Conservation (phyloP, 1,140 invertebrate genomes). For the Heterodera schachtii region DNA sequence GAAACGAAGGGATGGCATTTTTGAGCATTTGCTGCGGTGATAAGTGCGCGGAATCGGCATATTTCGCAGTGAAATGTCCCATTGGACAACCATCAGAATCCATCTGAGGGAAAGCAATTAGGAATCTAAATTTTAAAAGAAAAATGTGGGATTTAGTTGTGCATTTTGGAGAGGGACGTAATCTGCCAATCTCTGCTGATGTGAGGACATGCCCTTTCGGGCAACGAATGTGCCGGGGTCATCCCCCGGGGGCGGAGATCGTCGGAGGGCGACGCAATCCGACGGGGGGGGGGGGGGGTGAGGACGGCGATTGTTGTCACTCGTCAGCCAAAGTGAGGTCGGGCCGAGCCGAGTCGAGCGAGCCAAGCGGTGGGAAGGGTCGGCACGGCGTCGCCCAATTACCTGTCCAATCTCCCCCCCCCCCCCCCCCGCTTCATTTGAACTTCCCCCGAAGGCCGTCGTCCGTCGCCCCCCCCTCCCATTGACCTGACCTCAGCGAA, state of each 20-base stretch:
- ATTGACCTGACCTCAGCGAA: constrained; percentile 17
- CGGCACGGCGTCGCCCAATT: not conserved
- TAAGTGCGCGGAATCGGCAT: not conserved
- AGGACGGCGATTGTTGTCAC: not conserved
- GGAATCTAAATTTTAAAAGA: not conserved
- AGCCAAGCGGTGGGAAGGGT: not conserved
- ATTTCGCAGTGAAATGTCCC: not conserved
- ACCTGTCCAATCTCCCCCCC: not conserved
- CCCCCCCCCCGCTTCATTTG: not conserved
- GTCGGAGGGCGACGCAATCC: not conserved
- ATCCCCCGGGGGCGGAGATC: too few species aligned
- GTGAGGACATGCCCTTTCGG: constrained; percentile 14
- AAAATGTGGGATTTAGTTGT: not conserved
- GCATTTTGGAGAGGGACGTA: not conserved
- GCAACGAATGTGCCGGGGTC: not conserved
- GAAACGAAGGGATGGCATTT: not conserved
- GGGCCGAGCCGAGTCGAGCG: not conserved
- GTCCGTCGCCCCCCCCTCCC: not conserved
- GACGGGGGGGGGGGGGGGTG: not conserved
- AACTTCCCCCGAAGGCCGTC: constrained; percentile 10
- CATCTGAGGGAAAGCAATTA: not conserved
- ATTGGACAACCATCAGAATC: not conserved
- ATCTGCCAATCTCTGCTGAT: not conserved
- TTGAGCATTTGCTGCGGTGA: not conserved
- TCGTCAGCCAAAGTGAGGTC: not conserved